These are phyloP conservation scores for Lasaia peninsularis DNA, from an alignment of 1,140 invertebrate genomes.

Conservation along the genomic window DNA sequence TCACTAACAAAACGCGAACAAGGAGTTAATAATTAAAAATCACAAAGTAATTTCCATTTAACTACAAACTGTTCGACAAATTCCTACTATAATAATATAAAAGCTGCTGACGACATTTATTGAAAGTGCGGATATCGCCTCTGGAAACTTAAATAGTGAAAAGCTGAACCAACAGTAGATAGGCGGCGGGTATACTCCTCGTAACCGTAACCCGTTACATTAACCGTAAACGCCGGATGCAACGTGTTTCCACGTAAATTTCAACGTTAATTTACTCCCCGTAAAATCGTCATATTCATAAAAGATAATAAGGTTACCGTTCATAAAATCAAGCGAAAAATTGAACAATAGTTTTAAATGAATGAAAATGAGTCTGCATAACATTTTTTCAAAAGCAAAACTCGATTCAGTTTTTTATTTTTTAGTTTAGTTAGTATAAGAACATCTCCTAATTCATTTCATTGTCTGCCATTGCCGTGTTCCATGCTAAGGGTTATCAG, in stretches of 20 bases:
- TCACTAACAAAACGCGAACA: too few species aligned
- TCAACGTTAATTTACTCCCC: not conserved
- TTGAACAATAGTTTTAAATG: not conserved
- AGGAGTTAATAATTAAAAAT: too few species aligned
- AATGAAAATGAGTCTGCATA: not conserved
- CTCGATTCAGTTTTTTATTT: too few species aligned
- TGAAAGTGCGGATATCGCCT: conserved; percentile 1
- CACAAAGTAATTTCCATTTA: too few species aligned
- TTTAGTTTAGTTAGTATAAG: too few species aligned
- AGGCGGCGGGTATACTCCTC: not conserved
- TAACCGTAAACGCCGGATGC: conserved; percentile 7
- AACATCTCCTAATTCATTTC: too few species aligned
- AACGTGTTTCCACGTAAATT: conserved; percentile 6
- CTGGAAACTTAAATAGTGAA: conserved; percentile 8
- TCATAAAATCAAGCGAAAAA: not conserved
- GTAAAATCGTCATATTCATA: conserved; percentile 3
- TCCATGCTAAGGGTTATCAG: too few species aligned
- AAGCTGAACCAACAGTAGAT: conserved; percentile 6
- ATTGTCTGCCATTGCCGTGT: too few species aligned
- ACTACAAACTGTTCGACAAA: not conserved
- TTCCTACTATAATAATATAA: not conserved
- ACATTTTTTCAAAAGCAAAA: not conserved
- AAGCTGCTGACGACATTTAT: conserved; percentile 1
- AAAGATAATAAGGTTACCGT: conserved; percentile 5
- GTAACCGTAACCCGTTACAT: conserved; percentile 1